These are phyloP conservation scores for Noctua janthina DNA, from an alignment of 2,888 invertebrate species.

Conservation along the genomic window DNA sequence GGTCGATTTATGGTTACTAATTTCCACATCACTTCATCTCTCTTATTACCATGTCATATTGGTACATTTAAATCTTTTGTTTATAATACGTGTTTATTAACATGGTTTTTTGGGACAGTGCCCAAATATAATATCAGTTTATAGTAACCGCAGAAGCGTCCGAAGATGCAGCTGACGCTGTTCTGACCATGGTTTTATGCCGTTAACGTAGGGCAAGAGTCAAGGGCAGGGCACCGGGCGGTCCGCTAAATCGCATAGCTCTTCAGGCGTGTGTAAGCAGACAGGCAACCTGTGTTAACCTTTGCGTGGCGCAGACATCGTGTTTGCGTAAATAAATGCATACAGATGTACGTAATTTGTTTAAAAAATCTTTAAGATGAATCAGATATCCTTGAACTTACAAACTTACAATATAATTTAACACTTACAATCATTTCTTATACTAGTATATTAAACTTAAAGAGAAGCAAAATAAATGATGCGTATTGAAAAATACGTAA, in stretches of 20 bases:
- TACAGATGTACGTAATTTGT: constrained; percentile 12
- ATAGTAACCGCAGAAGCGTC: constrained; percentile 30
- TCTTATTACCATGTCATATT: constrained; percentile 40
- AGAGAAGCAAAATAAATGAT: constrained; percentile 7
- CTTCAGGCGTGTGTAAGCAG: constrained; percentile 46
- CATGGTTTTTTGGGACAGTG: constrained; percentile 37
- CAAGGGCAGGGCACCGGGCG: constrained; percentile 73
- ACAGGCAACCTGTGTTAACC: constrained; percentile 54
- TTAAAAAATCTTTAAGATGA: constrained; percentile 34
- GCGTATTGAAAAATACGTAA: constrained; percentile 2
- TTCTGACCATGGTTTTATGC: constrained; percentile 68
- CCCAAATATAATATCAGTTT: constrained; percentile 27
- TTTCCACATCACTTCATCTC: constrained; percentile 62
- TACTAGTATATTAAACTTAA: not conserved
- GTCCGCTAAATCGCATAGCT: constrained; percentile 52
- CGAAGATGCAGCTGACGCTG: constrained; percentile 60
- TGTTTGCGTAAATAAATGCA: constrained; percentile 24
- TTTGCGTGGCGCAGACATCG: constrained; percentile 42
- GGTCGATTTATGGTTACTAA: constrained; percentile 63
- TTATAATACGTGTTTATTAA: constrained; percentile 30
- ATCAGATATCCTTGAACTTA: constrained; percentile 34
- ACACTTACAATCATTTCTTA: constrained; percentile 5
- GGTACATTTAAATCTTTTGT: constrained; percentile 24
- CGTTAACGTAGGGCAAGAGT: constrained; percentile 74
- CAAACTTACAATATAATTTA: constrained; percentile 10